Percentiles rank a stretch among this genome's conserved stretches.
Evolutionary conservation across 2,888 invertebrate species (phyloP).

Genomic region (Dendrolimus houi): DNA sequence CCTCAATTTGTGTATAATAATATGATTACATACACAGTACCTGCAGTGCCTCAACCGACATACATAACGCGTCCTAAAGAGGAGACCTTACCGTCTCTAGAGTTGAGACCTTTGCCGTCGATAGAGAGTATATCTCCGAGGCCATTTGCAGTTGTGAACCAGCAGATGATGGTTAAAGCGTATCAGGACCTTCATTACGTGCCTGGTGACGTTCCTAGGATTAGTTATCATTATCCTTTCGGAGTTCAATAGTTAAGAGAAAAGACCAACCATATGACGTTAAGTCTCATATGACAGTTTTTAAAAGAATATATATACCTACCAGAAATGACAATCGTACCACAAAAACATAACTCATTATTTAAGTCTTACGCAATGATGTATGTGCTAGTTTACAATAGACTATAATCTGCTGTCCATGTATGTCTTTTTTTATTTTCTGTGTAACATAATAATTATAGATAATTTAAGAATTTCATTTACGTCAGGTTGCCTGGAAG

Average conservation of each 20-base stretch:
- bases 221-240: constrained; percentile 66
- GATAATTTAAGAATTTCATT: no score
- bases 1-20: constrained; percentile 63
- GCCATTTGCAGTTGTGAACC: constrained; percentile 62
- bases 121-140: constrained; percentile 69
- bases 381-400: no score
- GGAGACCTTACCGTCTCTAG: constrained; percentile 44
- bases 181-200: constrained; percentile 66
- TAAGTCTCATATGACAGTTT: no score
- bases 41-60: constrained; percentile 44
- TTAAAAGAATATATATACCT: no score
- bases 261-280: no score
- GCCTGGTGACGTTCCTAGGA: constrained; percentile 59
- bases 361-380: no score
- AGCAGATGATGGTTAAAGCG: constrained; percentile 71
- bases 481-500: no score
- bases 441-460: no score
- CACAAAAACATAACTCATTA: no score
- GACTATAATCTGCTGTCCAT: no score
- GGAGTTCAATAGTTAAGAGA: constrained; percentile 45
- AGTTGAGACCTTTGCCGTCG: constrained; percentile 58
- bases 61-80: constrained; percentile 56
- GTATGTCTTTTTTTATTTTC: no score
- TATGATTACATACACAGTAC: constrained; percentile 58
- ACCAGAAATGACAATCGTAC: no score